Conservation (phyloP, 2,888 invertebrate species). For the Ernsta delagoae region DNA sequence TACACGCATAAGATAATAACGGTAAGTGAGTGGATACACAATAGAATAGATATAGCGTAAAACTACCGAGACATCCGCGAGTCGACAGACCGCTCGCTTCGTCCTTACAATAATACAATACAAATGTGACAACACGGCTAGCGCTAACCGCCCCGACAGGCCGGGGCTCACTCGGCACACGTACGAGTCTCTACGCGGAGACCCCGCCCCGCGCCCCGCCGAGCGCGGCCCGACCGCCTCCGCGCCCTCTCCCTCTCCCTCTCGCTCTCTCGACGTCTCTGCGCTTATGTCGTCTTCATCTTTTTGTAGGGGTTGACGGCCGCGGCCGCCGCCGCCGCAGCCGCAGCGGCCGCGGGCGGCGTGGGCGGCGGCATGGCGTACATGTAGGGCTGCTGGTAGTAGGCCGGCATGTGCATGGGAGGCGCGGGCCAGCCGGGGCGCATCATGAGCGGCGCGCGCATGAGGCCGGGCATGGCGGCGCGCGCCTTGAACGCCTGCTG, state of each 20-base stretch:
- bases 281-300: conserved; percentile 92
- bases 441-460: conserved; percentile 77
- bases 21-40: conserved; percentile 80
- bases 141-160: conserved; percentile 80
- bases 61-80: conserved; percentile 81
- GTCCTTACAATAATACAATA: conserved; percentile 83
- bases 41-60: conserved; percentile 75
- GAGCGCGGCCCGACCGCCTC: conserved; percentile 49
- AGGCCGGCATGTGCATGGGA: conserved; percentile 78
- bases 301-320: conserved; percentile 94
- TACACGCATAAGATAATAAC: conserved; percentile 83
- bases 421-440: conserved; percentile 75
- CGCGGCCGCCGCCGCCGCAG: conserved; percentile 70
- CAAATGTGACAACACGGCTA: conserved; percentile 76
- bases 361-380: conserved; percentile 80
- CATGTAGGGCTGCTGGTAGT: conserved; percentile 81
- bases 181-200: conserved; percentile 82
- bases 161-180: conserved; percentile 78
- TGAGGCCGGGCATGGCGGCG: conserved; percentile 81
- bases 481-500: conserved; percentile 89
- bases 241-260: conserved; percentile 41
- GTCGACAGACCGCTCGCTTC: conserved; percentile 75
- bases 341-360: conserved; percentile 66
- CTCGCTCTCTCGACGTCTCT: conserved; percentile 21
- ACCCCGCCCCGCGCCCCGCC: conserved; percentile 80